Conservation (phyloP, 2,797 vertebrate species). For the Myripristis jacobus region DNA sequence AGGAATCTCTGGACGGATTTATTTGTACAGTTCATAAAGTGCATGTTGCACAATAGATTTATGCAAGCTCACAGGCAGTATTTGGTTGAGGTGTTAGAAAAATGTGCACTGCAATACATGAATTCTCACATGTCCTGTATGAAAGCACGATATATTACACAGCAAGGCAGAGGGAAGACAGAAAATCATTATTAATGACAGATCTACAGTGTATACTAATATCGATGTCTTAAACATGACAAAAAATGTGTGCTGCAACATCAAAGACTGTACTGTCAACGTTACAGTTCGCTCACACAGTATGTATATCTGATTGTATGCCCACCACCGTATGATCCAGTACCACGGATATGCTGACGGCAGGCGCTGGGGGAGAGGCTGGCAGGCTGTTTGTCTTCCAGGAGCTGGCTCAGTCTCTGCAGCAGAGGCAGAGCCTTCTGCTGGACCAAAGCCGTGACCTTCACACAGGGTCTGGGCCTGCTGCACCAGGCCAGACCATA, state of each 20-base stretch:
- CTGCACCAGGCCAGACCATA: slow-evolving; percentile 74
- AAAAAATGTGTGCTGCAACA: no score
- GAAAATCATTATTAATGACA: background rate
- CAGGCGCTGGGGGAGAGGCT: slow-evolving; percentile 59
- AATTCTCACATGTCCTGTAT: background rate
- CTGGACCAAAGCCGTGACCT: slow-evolving; percentile 65
- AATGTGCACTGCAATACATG: background rate
- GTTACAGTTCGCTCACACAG: background rate
- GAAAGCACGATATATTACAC: background rate
- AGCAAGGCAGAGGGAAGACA: background rate
- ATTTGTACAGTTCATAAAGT: background rate
- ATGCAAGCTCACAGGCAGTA: background rate
- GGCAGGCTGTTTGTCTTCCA: slow-evolving; percentile 75
- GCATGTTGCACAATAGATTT: background rate
- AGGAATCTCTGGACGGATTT: no score
- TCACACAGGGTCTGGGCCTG: slow-evolving; percentile 28
- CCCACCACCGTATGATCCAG: background rate
- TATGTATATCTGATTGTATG: background rate
- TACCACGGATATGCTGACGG: slow-evolving; percentile 70
- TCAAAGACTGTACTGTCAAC: no score
- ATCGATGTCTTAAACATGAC: no score
- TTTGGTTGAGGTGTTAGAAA: background rate
- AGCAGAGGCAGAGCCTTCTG: slow-evolving; percentile 85
- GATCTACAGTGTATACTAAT: no score
- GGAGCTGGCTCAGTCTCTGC: slow-evolving; percentile 75